Conservation (phyloP, 2,113 vertebrate species). For the Gulo gulo region DNA sequence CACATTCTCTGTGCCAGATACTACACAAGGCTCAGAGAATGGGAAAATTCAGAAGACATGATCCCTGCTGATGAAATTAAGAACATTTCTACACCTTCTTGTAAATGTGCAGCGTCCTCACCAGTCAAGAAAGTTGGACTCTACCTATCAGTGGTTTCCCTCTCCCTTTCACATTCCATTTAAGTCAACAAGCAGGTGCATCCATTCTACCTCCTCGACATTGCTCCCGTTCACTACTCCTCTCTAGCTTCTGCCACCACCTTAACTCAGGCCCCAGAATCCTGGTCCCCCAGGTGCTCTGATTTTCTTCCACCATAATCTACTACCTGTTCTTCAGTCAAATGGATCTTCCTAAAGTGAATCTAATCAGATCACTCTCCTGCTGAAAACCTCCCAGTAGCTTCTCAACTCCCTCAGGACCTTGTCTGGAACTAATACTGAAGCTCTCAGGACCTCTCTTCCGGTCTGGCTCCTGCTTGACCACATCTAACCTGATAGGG, state of each 20-base stretch:
- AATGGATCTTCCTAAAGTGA: background rate
- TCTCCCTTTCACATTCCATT: background rate
- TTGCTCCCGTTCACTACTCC: background rate
- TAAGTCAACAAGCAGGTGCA: background rate
- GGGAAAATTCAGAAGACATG: background rate
- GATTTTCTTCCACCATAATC: background rate
- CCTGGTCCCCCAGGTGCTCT: background rate
- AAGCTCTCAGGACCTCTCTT: background rate
- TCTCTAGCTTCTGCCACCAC: background rate
- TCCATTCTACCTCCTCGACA: background rate
- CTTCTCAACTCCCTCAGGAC: background rate
- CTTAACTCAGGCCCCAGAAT: background rate
- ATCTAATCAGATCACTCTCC: background rate
- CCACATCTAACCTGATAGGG: background rate
- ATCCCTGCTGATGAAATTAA: background rate
- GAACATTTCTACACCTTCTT: background rate
- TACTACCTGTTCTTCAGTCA: background rate
- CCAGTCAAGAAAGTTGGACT: background rate
- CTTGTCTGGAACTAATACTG: accelerated
- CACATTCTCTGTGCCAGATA: background rate
- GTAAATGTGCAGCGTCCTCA: background rate
- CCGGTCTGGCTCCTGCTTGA: accelerated
- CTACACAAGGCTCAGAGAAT: background rate
- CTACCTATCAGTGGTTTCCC: background rate
- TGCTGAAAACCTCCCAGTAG: background rate